A percentile compares a stretch with the other conserved stretches of the same genome.
These are phyloP conservation scores for Slavum lentiscoides DNA, from an alignment of 2,888 invertebrate genomes.

Conservation along the genomic window DNA sequence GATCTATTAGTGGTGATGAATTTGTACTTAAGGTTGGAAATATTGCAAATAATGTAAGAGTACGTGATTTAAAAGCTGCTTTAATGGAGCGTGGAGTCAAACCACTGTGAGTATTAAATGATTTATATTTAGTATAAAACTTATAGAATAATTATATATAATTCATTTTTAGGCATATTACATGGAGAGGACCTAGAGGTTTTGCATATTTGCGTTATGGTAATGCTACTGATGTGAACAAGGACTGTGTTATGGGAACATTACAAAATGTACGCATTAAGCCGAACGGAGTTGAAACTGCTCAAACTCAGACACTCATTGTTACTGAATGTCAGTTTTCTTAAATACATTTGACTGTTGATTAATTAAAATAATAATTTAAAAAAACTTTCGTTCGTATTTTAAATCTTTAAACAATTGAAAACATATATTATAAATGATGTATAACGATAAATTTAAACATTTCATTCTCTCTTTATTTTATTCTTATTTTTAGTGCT, in stretches of 20 bases:
- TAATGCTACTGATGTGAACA: conserved; percentile 33
- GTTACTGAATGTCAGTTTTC: conserved; percentile 46
- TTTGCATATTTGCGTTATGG: conserved; percentile 70
- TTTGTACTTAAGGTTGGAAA: conserved; percentile 67
- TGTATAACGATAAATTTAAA: conserved; percentile 29
- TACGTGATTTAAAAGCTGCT: conserved; percentile 75
- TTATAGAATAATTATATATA: neutral
- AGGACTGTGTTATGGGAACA: conserved; percentile 41
- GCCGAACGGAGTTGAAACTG: conserved; percentile 46
- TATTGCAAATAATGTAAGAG: conserved; percentile 71
- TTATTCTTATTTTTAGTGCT: conserved; percentile 27
- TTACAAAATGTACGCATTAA: conserved; percentile 48
- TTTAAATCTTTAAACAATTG: conserved; percentile 41
- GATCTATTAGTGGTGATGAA: conserved; percentile 53
- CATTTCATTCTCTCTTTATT: conserved; percentile 16
- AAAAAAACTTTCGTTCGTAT: conserved; percentile 21
- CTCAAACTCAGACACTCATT: conserved; percentile 50
- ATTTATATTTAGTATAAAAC: neutral
- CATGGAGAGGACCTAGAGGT: conserved; percentile 67
- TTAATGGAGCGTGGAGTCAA: conserved; percentile 74
- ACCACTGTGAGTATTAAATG: conserved; percentile 60
- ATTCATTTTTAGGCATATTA: conserved; percentile 65
- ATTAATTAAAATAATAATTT: conserved; percentile 2
- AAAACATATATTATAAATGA: conserved; percentile 26
- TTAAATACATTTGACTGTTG: conserved; percentile 23